phyloP scores from a whole-genome alignment of 2,113 vertebrate genomes.

The Hyla sarda region DNA sequence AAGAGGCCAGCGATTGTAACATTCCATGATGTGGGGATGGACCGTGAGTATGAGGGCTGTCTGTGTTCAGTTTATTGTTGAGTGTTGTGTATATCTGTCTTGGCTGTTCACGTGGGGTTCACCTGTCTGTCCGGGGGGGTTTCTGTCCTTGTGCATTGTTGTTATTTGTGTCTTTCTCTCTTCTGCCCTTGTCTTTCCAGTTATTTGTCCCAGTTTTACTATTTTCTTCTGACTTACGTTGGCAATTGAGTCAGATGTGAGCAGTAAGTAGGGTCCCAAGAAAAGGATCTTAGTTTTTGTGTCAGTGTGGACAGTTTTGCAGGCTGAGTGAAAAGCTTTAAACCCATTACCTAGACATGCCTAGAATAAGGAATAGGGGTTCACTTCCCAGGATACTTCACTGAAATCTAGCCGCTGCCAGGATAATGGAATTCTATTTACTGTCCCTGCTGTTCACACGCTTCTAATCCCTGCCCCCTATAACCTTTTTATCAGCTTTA shows the following conservation, averaged over 20 bases:
- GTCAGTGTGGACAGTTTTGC: not conserved
- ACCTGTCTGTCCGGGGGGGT: not conserved
- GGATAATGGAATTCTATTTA: not conserved
- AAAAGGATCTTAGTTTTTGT: not conserved
- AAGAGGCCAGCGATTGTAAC: constrained; percentile 89
- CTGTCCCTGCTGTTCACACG: not conserved
- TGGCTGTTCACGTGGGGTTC: not conserved
- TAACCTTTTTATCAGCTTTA: not conserved
- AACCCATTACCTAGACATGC: not conserved
- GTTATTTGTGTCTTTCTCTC: not conserved
- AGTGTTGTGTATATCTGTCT: constrained; percentile 14
- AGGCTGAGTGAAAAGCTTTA: not conserved
- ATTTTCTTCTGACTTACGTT: not conserved
- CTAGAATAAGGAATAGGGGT: not conserved
- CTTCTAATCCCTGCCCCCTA: not conserved
- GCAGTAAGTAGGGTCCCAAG: not conserved
- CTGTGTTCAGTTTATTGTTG: constrained; percentile 34
- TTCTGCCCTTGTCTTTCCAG: not conserved
- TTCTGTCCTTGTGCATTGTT: not conserved
- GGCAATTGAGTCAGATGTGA: not conserved
- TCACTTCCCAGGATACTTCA: not conserved
- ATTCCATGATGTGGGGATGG: constrained; percentile 88
- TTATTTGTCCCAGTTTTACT: not conserved
- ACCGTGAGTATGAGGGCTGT: constrained; percentile 76
- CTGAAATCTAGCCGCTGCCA: not conserved